Evolutionary conservation across 2,113 vertebrate species (phyloP).

Genomic region (Phylloscopus trochiloides): DNA sequence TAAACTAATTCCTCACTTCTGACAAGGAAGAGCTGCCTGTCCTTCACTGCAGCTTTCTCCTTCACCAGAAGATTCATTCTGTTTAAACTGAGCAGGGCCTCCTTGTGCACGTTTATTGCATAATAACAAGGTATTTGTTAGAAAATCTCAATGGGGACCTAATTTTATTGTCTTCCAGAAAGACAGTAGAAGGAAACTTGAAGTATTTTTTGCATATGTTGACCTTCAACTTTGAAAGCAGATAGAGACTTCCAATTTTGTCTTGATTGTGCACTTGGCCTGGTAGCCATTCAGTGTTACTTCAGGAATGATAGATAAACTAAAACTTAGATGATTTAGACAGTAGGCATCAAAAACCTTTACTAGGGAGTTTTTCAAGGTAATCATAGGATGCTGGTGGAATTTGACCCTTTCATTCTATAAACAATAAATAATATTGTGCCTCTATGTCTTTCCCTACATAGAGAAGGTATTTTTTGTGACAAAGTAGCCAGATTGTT

Average conservation of each 20-base stretch:
- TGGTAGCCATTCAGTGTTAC: background rate
- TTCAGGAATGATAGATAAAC: background rate
- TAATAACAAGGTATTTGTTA: background rate
- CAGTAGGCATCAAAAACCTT: background rate
- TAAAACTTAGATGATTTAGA: background rate
- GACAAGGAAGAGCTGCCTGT: conserved; percentile 38
- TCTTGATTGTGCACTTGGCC: background rate
- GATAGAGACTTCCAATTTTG: background rate
- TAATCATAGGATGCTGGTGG: background rate
- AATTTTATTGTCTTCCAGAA: background rate
- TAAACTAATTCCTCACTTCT: conserved; percentile 62
- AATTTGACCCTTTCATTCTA: background rate
- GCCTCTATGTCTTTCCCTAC: background rate
- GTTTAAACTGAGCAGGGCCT: background rate
- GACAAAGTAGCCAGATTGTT: conserved; percentile 51
- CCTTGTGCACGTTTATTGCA: background rate
- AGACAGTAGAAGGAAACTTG: background rate
- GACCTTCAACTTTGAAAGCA: background rate
- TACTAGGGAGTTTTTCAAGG: background rate
- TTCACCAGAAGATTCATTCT: background rate
- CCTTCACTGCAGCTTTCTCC: conserved; percentile 20
- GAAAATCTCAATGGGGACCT: background rate
- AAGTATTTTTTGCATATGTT: background rate
- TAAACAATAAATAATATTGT: background rate
- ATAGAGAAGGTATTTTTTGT: background rate